phyloP scores from a whole-genome alignment of 2,113 vertebrate species.

The Mesitornis unicolor region DNA sequence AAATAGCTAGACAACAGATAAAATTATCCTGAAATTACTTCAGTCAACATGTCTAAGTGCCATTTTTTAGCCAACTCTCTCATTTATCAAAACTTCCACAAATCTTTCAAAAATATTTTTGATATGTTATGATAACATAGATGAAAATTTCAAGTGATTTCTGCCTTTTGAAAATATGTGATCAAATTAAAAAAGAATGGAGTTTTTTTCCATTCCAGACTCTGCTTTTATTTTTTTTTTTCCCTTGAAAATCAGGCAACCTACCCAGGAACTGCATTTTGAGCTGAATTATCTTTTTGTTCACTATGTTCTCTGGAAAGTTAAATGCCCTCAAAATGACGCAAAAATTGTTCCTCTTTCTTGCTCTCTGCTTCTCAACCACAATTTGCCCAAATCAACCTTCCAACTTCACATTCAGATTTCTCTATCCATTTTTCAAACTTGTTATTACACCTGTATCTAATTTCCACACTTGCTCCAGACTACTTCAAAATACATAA shows the following conservation, averaged over 20 bases:
- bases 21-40: not conserved
- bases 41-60: not conserved
- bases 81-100: not conserved
- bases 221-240: not conserved
- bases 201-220: not conserved
- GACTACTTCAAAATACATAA: too few species aligned
- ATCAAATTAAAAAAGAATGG: not conserved
- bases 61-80: not conserved
- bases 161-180: not conserved
- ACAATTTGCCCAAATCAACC: not conserved
- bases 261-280: accelerated
- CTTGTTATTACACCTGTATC: not conserved
- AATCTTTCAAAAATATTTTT: not conserved
- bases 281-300: not conserved
- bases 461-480: not conserved
- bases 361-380: not conserved
- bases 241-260: not conserved
- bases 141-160: not conserved
- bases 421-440: not conserved
- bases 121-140: not conserved
- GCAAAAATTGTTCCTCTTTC: not conserved
- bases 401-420: not conserved
- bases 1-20: not conserved
- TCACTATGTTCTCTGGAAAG: not conserved
- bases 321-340: not conserved